Percentiles rank a stretch among this genome's conserved stretches.
Conservation (phyloP, 2,888 invertebrate genomes). For the Notodonta dromedarius region DNA sequence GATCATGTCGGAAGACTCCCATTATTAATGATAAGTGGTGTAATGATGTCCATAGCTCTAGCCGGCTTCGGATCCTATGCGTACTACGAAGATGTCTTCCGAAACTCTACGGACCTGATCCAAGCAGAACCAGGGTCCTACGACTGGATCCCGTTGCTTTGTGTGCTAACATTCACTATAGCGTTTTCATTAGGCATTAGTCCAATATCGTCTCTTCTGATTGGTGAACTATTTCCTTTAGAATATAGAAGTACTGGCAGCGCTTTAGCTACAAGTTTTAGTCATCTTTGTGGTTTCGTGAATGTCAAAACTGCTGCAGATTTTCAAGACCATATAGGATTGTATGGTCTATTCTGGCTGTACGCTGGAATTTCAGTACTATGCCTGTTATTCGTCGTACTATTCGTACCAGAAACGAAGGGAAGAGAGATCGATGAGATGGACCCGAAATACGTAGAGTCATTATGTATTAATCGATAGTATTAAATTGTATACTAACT, state of each 20-base stretch:
- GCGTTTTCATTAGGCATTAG: constrained; percentile 92
- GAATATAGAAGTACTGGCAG: constrained; percentile 88
- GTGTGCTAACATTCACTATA: constrained; percentile 92
- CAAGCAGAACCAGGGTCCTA: constrained; percentile 81
- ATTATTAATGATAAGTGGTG: constrained; percentile 91
- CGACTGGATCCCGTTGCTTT: constrained; percentile 93
- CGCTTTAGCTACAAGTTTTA: constrained; percentile 90
- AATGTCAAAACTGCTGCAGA: constrained; percentile 93
- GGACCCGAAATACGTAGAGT: constrained; percentile 87
- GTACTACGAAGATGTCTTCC: constrained; percentile 88
- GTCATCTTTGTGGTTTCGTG: constrained; percentile 93
- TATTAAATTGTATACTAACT: constrained; percentile 26
- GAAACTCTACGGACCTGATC: constrained; percentile 59
- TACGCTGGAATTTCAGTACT: constrained; percentile 92
- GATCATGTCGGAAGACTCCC: constrained; percentile 94
- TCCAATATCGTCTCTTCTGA: constrained; percentile 89
- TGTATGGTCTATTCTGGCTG: constrained; percentile 94
- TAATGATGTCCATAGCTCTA: constrained; percentile 93
- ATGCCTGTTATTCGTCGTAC: constrained; percentile 92
- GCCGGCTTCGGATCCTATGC: constrained; percentile 93
- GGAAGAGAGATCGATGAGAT: constrained; percentile 95
- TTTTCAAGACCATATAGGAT: constrained; percentile 88
- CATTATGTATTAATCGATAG: constrained; percentile 83
- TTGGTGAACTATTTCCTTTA: constrained; percentile 89
- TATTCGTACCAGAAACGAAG: constrained; percentile 95